A percentile compares a stretch with the other conserved stretches of the same genome.
Evolutionary conservation across 2,113 vertebrate species (phyloP).

Genomic region (Gadus macrocephalus): DNA sequence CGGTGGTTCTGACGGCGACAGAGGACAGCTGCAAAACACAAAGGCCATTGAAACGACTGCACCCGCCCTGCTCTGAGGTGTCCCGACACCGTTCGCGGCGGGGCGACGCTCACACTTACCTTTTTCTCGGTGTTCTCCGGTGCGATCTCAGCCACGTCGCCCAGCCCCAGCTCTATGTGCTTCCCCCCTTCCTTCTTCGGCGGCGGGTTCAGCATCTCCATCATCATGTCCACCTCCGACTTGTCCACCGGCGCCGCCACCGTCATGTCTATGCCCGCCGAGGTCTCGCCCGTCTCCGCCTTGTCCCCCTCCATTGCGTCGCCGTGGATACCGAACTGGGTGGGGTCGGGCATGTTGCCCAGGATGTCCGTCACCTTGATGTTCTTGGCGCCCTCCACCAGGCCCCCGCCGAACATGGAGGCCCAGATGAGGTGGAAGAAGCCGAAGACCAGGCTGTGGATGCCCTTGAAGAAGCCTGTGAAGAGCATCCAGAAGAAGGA

Average conservation of each 20-base stretch:
- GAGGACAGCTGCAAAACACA: not conserved
- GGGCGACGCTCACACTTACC: not conserved
- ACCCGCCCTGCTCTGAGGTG: too few species aligned
- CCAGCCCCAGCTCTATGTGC: slow-evolving; percentile 85
- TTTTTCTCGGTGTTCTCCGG: slow-evolving; percentile 25
- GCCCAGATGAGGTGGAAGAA: slow-evolving; percentile 93
- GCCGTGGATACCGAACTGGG: slow-evolving; percentile 94
- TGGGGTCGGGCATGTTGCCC: slow-evolving; percentile 97
- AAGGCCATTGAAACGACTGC: too few species aligned
- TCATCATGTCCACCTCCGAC: slow-evolving; percentile 75
- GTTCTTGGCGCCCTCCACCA: slow-evolving; percentile 97
- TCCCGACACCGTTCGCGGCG: not conserved
- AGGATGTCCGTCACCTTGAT: slow-evolving; percentile 97
- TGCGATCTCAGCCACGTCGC: slow-evolving; percentile 83
- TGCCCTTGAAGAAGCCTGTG: slow-evolving; percentile 81
- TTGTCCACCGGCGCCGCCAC: slow-evolving; percentile 76
- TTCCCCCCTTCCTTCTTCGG: slow-evolving; percentile 85
- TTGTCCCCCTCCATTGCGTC: slow-evolving; percentile 85
- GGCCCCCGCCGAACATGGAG: slow-evolving; percentile 92
- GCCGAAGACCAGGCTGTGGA: slow-evolving; percentile 83
- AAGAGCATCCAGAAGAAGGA: slow-evolving; percentile 92
- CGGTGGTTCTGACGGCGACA: slow-evolving; percentile 56
- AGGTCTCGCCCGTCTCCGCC: slow-evolving; percentile 74
- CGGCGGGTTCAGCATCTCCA: slow-evolving; percentile 80
- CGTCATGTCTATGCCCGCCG: slow-evolving; percentile 69